Percentiles rank a stretch among this genome's conserved stretches.
Conservation (phyloP, 2,888 invertebrate species). For the Copidosoma aretas region DNA sequence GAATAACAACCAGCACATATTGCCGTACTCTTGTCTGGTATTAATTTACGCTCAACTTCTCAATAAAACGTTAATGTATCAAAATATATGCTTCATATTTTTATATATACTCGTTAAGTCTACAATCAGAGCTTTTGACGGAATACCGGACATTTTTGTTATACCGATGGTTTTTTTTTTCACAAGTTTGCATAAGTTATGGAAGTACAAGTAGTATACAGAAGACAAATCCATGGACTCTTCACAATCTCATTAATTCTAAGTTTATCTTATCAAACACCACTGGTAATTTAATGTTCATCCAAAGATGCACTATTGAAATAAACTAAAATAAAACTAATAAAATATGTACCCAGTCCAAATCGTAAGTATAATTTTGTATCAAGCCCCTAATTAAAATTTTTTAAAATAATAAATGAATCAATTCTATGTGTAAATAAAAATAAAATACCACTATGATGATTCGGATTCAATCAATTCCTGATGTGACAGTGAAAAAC, state of each 20-base stretch:
- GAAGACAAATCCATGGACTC: constrained; percentile 26
- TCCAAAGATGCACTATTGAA: not conserved
- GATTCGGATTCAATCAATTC: constrained; percentile 30
- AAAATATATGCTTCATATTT: constrained; percentile 57
- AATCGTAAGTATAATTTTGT: constrained; percentile 7
- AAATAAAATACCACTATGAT: constrained; percentile 9
- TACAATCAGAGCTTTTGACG: constrained; percentile 55
- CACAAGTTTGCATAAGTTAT: constrained; percentile 32
- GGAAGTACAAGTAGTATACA: constrained; percentile 43
- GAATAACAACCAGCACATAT: constrained; percentile 35
- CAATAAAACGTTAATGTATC: constrained; percentile 57
- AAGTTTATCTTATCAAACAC: constrained; percentile 27
- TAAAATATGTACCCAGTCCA: constrained; percentile 18
- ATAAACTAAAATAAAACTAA: constrained; percentile 9
- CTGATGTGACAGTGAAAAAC: constrained; percentile 31
- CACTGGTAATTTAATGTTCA: constrained; percentile 10
- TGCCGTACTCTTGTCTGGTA: constrained; percentile 36
- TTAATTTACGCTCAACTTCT: constrained; percentile 28
- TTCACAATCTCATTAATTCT: constrained; percentile 18
- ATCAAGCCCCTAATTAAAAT: not conserved
- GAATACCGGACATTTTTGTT: constrained; percentile 27
- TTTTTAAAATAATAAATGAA: constrained; percentile 10
- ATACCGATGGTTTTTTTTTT: constrained; percentile 32
- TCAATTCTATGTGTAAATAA: constrained; percentile 12
- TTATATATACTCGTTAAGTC: constrained; percentile 54